Base-by-base conservation (phyloP, 2,113 vertebrate species). In the Chaetops frenatus region DNA sequence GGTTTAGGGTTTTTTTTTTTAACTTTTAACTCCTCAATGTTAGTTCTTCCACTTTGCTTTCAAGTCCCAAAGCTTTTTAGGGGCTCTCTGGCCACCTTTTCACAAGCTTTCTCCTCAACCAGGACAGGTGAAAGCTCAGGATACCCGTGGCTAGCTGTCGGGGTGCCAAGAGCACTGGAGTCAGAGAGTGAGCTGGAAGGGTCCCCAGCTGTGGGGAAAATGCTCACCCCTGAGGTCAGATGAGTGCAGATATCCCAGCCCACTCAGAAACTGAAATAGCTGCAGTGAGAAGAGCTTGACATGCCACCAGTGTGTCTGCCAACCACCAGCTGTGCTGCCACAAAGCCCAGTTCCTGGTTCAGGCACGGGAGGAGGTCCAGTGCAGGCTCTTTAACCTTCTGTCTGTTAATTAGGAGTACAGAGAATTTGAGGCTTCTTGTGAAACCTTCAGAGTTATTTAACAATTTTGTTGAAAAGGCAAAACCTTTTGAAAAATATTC, bases 141-240 rank as follows among this genome's bases (percentile, higher is more conserved):
- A 65, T 15, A 12, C 11, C 31, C 27, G 23, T 29, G 16, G 10
- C 20, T 73, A 45, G 6, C 0, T 3, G 27, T 24, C 1, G 1
- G 54, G 36, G 4, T 25, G 7, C 40, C 64, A 51, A 53, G 42
- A 91, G 36, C 47, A 58, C 47, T 17, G 8, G 31, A 21, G 14
- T 21, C 24, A 7, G 9, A 24, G 24, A 24, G 11, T 19, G 50
- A 65, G 8, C 15, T 53, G 56, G 12, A 70, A 15, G 28, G 13
- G 10, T 77, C 33, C 29, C 10, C 1, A 7, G 17, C 3, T 15
- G 35, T 58, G 22, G 36, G 40, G 19, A 27, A 11, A 70, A 57
- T 4, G 12, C 29, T 19, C 18, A 31, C 9, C 15, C 35, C 31
- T 54, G 36, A 42, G 36, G 16, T 13, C 2, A 4, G 36, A 36